Evolutionary conservation across 2,113 vertebrate genomes (phyloP).

Genomic region (Sclerurus mexicanus): DNA sequence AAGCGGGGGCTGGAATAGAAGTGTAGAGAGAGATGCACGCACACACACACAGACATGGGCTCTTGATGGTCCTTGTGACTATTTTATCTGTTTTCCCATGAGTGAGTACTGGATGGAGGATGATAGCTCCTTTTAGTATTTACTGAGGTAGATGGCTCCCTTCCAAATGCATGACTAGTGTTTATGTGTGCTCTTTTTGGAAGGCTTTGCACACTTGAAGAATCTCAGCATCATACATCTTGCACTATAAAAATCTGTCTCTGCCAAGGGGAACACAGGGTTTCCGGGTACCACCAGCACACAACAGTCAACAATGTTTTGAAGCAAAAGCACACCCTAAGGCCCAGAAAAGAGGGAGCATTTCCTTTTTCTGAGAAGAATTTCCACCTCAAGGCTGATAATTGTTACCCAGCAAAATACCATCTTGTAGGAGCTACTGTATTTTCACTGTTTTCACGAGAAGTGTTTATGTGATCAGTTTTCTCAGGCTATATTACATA

Average conservation of each 20-base stretch:
- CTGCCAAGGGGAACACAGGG: neutral
- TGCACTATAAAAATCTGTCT: neutral
- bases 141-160: neutral
- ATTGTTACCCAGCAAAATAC: neutral
- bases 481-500: neutral
- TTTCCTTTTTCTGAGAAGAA: neutral
- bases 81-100: neutral
- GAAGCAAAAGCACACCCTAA: neutral
- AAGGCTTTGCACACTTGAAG: neutral
- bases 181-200: neutral
- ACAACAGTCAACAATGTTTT: neutral
- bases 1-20: neutral
- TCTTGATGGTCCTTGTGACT: neutral
- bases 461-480: neutral
- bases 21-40: rapidly evolving
- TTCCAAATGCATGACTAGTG: neutral
- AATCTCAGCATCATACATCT: neutral
- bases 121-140: neutral
- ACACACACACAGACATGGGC: neutral
- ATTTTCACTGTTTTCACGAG: neutral
- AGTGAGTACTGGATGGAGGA: neutral
- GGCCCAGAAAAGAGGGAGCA: neutral
- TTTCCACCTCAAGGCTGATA: neutral
- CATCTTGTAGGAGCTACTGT: neutral
- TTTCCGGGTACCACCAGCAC: neutral